phyloP scores from a whole-genome alignment of 2,888 invertebrate genomes.

The Dicyrtoma fusca region DNA sequence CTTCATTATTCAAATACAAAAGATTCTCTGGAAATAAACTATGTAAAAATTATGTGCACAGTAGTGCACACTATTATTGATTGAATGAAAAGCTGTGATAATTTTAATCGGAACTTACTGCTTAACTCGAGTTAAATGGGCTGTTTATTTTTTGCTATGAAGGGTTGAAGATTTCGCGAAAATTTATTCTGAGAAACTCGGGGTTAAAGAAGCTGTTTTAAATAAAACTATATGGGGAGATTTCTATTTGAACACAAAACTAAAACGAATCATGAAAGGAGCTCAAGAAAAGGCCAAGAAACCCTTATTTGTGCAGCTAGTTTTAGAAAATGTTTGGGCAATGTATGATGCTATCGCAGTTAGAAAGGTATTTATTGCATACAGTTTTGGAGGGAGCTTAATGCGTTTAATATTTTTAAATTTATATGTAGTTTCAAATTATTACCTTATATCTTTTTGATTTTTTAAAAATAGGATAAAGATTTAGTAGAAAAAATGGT shows the following conservation, averaged over 20 bases:
- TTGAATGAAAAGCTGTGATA: too few relatives aligned
- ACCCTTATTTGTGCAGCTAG: conserved; percentile 88
- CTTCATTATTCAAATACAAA: conserved; percentile 50
- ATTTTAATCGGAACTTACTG: not conserved
- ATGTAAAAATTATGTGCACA: too few relatives aligned
- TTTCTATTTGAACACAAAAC: conserved; percentile 82
- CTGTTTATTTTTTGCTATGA: conserved; percentile 58
- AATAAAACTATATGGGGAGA: conserved; percentile 91
- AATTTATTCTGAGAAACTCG: conserved; percentile 74
- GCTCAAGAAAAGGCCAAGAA: conserved; percentile 91
- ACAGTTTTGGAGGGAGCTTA: conserved; percentile 21
- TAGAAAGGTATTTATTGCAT: conserved; percentile 63
- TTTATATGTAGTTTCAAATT: too few relatives aligned
- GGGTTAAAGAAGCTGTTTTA: conserved; percentile 73
- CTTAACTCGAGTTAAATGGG: not conserved
- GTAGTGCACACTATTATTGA: too few relatives aligned
- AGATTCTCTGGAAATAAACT: conserved; percentile 57
- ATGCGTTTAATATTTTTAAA: too few relatives aligned
- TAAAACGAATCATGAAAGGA: conserved; percentile 80
- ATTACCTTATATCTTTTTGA: not conserved
- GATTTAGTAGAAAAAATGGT: conserved; percentile 73
- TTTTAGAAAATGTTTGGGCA: conserved; percentile 88
- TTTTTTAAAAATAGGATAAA: too few relatives aligned
- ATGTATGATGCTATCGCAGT: conserved; percentile 82
- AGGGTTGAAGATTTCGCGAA: conserved; percentile 79